Evolutionary conservation across 2,888 invertebrate species (phyloP).

Genomic region (Leptarthrus brevirostris): DNA sequence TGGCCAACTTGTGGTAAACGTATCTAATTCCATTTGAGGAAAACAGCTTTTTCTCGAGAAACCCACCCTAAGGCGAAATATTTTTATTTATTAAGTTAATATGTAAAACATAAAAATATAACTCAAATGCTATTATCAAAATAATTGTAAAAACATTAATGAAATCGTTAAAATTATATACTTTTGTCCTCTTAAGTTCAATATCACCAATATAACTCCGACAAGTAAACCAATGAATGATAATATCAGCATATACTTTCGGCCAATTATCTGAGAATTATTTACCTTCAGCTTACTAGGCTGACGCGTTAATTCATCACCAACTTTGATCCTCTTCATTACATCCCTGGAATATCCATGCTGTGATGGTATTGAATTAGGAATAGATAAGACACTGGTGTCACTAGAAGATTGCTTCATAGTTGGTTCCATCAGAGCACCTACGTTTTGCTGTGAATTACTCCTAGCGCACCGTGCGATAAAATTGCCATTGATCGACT

Average conservation of each 20-base stretch:
- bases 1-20: constrained; percentile 50
- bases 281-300: constrained; percentile 33
- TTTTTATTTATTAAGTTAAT: not conserved
- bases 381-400: not conserved
- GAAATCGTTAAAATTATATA: too few relatives aligned
- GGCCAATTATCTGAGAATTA: not conserved
- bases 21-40: constrained; percentile 50
- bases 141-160: not conserved
- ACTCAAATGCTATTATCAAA: not conserved
- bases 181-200: too few relatives aligned
- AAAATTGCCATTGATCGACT: constrained; percentile 22
- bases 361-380: not conserved
- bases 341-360: not conserved
- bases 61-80: constrained; percentile 30
- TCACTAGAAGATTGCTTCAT: constrained; percentile 1
- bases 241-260: not conserved
- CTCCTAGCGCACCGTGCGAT: not conserved
- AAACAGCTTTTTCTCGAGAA: constrained; percentile 50
- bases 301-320: not conserved
- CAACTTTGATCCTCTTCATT: not conserved
- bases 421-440: not conserved
- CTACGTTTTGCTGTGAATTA: not conserved
- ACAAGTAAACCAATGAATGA: not conserved
- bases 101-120: not conserved
- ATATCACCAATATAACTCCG: not conserved